Percentiles rank a stretch among this genome's conserved stretches.
phyloP scores from a whole-genome alignment of 2,797 vertebrate genomes.

The Antrozous pallidus region DNA sequence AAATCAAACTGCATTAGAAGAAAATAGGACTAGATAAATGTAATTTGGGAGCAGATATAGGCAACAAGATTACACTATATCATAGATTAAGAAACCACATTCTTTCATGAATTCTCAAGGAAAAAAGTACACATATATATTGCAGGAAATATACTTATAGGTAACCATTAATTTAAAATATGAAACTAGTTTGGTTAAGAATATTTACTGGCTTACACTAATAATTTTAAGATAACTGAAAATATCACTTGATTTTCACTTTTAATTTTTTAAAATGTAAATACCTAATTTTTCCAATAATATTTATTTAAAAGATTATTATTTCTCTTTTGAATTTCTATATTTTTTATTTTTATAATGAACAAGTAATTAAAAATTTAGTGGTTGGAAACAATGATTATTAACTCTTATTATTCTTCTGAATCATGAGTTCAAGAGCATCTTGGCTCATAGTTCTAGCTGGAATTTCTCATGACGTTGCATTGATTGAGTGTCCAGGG shows the following conservation, averaged over 20 bases:
- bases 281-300: not conserved
- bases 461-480: not conserved
- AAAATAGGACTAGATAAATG: not conserved
- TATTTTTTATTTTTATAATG: not conserved
- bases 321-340: not conserved
- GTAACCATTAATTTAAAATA: not conserved
- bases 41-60: not conserved
- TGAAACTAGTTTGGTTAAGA: not conserved
- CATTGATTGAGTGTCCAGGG: no score
- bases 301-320: not conserved
- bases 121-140: not conserved
- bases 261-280: not conserved
- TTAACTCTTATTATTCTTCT: not conserved
- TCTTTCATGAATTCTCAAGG: not conserved
- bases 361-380: not conserved
- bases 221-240: not conserved
- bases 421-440: not conserved
- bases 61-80: not conserved
- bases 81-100: not conserved
- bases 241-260: not conserved
- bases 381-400: not conserved
- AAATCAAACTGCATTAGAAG: not conserved
- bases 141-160: not conserved
- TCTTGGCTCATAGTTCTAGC: not conserved
- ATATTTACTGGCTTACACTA: not conserved